A percentile compares a stretch with the other conserved stretches of the same genome.
Evolutionary conservation across 2,113 vertebrate genomes (phyloP).

Genomic region (Heterochromis multidens): DNA sequence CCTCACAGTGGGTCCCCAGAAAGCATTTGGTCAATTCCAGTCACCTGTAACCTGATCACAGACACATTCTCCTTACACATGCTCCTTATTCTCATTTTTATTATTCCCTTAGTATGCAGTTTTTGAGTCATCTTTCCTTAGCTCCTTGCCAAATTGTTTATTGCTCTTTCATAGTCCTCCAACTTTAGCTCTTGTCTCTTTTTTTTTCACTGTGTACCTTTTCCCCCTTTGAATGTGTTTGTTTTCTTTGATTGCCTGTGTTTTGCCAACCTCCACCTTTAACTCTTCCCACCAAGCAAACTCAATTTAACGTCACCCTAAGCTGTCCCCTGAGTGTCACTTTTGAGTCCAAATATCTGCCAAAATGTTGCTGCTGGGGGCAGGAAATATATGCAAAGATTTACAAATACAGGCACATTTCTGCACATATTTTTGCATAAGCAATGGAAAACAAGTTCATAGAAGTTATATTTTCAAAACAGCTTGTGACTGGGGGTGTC

Average conservation of each 20-base stretch:
- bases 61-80: background rate
- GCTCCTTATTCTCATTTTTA: background rate
- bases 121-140: fast-evolving
- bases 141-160: background rate
- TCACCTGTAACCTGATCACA: background rate
- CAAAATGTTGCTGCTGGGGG: background rate
- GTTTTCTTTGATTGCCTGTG: background rate
- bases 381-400: background rate
- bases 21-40: background rate
- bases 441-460: background rate
- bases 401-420: background rate
- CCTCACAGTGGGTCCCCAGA: background rate
- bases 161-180: background rate
- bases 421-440: background rate
- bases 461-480: fast-evolving
- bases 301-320: background rate
- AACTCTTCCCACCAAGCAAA: background rate
- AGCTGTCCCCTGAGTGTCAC: background rate
- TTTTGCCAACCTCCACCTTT: background rate
- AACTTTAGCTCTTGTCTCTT: background rate
- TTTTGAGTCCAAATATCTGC: background rate
- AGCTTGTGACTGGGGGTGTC: background rate
- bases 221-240: background rate
- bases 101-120: background rate
- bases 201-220: background rate